Percentiles rank a stretch among this genome's conserved stretches.
Evolutionary conservation across 2,113 vertebrate genomes (phyloP).

Genomic region (Balaeniceps rex): DNA sequence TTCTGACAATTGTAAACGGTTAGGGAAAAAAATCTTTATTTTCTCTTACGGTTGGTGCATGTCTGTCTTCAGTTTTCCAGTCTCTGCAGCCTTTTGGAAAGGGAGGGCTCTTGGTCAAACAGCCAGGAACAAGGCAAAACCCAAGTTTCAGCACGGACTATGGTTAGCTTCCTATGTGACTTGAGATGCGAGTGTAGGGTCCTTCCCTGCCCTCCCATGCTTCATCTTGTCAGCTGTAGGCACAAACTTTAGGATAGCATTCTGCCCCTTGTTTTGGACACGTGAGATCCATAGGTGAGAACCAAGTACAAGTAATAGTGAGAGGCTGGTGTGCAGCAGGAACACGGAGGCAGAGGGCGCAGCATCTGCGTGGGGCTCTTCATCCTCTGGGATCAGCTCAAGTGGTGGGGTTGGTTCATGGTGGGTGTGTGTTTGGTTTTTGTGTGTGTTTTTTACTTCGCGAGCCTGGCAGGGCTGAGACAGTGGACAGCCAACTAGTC

Average conservation of each 20-base stretch:
- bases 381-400: background rate
- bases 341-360: background rate
- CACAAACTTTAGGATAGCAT: background rate
- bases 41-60: rapidly evolving
- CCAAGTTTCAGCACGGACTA: background rate
- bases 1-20: background rate
- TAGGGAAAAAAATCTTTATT: background rate
- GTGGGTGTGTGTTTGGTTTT: background rate
- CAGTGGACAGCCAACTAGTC: background rate
- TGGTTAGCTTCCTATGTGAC: background rate
- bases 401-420: background rate
- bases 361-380: background rate
- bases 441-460: background rate
- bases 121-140: background rate
- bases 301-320: background rate
- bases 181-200: background rate
- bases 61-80: background rate
- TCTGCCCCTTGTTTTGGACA: background rate
- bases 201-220: background rate
- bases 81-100: background rate
- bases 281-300: background rate
- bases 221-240: background rate
- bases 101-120: background rate
- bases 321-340: background rate
- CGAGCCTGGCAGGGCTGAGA: background rate